Percentiles rank a stretch among this genome's conserved stretches.
These are phyloP conservation scores for Limnephilus rhombicus DNA, from an alignment of 2,888 invertebrate species.

Conservation along the genomic window DNA sequence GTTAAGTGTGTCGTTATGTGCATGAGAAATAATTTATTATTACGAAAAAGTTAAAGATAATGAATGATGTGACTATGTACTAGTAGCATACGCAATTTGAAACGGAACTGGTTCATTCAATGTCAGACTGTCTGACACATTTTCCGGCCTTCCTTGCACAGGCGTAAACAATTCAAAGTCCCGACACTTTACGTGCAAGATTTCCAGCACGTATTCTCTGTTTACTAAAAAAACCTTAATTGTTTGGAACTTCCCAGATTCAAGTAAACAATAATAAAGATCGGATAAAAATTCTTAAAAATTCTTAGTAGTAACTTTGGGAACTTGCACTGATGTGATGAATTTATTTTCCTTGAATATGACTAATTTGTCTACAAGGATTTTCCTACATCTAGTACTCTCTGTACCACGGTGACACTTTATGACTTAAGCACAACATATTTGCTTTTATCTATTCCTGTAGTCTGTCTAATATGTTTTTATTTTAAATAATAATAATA, in stretches of 20 bases:
- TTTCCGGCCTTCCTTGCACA: background rate
- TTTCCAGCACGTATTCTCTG: background rate
- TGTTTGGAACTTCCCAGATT: background rate
- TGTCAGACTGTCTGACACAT: slow-evolving; percentile 25
- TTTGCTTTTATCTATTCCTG: too few species aligned
- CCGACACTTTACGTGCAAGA: background rate
- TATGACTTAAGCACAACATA: too few species aligned
- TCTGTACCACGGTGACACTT: too few species aligned
- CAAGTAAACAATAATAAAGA: background rate
- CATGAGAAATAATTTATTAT: background rate
- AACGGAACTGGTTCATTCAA: background rate
- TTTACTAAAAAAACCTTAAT: background rate
- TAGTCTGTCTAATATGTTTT: too few species aligned
- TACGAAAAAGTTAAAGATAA: background rate
- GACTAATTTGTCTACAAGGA: background rate
- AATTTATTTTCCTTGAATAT: background rate
- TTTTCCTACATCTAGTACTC: background rate
- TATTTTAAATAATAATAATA: too few species aligned
- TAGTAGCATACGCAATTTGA: too few species aligned
- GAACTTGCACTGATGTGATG: background rate
- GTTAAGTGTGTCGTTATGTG: background rate
- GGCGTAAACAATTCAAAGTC: background rate
- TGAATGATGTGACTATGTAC: background rate
- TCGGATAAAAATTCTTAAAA: background rate
- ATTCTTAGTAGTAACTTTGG: background rate